Percentiles rank a stretch among this genome's conserved stretches.
Evolutionary conservation across 2,888 invertebrate genomes (phyloP).

Genomic region (Hydraecia micacea): DNA sequence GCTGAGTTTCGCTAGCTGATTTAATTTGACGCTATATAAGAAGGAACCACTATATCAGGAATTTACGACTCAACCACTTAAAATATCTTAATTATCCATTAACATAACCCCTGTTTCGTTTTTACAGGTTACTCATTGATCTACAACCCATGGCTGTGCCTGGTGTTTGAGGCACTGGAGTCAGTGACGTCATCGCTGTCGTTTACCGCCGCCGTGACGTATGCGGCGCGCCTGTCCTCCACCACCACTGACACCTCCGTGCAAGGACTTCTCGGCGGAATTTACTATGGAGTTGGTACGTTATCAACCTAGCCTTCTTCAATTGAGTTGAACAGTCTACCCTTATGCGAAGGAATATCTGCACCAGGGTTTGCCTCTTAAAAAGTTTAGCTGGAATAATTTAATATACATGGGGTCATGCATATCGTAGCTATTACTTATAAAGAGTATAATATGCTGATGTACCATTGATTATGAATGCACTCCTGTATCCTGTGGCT

Average conservation of each 20-base stretch:
- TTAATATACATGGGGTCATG: not conserved
- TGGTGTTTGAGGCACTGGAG: conserved; percentile 94
- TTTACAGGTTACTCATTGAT: conserved; percentile 93
- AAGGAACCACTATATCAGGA: not conserved
- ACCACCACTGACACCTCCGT: conserved; percentile 94
- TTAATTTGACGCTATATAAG: too few relatives aligned
- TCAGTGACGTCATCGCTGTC: conserved; percentile 94
- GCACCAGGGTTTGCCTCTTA: not conserved
- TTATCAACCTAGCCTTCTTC: conserved; percentile 60
- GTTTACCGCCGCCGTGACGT: conserved; percentile 94
- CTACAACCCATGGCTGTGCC: conserved; percentile 94
- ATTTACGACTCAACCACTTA: not conserved
- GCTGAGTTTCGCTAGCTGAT: too few relatives aligned
- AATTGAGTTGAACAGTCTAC: not conserved
- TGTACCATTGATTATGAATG: conserved; percentile 17
- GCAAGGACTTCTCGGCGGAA: conserved; percentile 94
- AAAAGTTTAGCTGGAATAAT: not conserved
- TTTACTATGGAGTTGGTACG: conserved; percentile 95
- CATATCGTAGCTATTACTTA: not conserved
- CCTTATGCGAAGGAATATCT: not conserved
- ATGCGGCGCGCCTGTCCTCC: conserved; percentile 93
- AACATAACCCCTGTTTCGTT: not conserved
- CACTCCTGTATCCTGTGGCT: conserved; percentile 6
- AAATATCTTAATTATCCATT: not conserved
- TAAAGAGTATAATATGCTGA: conserved; percentile 2